Evolutionary conservation across 37 sponge, comb jelly and placozoan genomes (phyloP), one percentile per base, ranked within the genome.

Genomic region (Lycopodina hypogea): DNA sequence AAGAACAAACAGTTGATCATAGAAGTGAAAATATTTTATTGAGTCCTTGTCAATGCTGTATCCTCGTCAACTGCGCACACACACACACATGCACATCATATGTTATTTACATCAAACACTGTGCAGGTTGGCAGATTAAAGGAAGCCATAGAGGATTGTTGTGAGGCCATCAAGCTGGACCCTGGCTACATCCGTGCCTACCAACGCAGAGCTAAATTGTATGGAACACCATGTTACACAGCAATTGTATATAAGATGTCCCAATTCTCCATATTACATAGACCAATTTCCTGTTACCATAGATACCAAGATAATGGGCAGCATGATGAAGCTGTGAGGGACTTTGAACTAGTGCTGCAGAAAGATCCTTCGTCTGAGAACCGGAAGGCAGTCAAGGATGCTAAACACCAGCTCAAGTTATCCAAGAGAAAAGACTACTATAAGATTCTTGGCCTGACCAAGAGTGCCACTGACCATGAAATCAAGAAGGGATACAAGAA

Each of bases 341-440:
- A 99, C 70, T 91, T 45, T 9, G 97, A 99, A 81, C 83, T 78
- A 38, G 70, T 99, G 15, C 67, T 85, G 24, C 48, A 84, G 19
- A 65, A 89, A 82, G 96, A 98, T 29, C 85, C 66, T 15, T 74
- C 86, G 19, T 69, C 67, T 56, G 94, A 91, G 50, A 82, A 84
- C 63, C 50, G 84, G 52, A 73, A 76, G 9, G 52, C 71, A n/a
- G 45, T 96, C 14, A 65, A 68, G 33, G 96, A 95, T 9, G 96
- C 92, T 1, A 90, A 94, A 37, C 72, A 51, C 1, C 23, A 1
- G 40, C 85, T 90, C 61, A 96, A 99, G 59, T 73, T 96, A 53
- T 82, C 88, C 72, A 86, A 99, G 74, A 74, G 99, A n/a, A 99
- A 99, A 56, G 95, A 99, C 76, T 99, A 94, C 69, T 99, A 99